phyloP scores from a whole-genome alignment of 2,888 invertebrate genomes.

The Diaprepes abbreviatus region DNA sequence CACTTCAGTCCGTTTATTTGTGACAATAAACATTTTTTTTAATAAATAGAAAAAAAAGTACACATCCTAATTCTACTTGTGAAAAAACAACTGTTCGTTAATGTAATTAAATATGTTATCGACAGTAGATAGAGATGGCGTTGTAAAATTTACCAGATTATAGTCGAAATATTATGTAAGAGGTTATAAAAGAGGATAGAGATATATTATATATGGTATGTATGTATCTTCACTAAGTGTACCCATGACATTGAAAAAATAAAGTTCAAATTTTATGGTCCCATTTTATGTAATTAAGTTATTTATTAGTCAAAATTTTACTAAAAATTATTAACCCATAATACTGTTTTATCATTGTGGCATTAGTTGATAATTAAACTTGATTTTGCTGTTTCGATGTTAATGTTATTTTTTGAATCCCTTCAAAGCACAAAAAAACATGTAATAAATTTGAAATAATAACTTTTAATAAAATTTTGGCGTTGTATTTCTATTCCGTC shows the following conservation, averaged over 20 bases:
- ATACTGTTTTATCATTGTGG: too few relatives aligned
- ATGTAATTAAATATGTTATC: slow-evolving; percentile 31
- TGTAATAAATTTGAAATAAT: too few relatives aligned
- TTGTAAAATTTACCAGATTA: slow-evolving; percentile 15
- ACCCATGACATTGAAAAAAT: slow-evolving; percentile 38
- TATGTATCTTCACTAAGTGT: slow-evolving; percentile 22
- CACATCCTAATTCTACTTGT: slow-evolving; percentile 1
- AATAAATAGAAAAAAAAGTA: not conserved
- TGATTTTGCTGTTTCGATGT: too few relatives aligned
- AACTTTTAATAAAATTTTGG: slow-evolving; percentile 30
- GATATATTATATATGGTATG: slow-evolving; percentile 15
- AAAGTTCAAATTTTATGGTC: slow-evolving; percentile 40
- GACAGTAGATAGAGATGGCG: slow-evolving; percentile 36
- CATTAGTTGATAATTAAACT: too few relatives aligned
- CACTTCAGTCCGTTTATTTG: slow-evolving; percentile 51
- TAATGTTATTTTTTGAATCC: too few relatives aligned
- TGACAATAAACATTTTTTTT: slow-evolving; percentile 56
- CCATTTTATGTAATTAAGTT: slow-evolving; percentile 22
- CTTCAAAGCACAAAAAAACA: too few relatives aligned
- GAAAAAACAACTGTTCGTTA: slow-evolving; percentile 4
- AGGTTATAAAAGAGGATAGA: slow-evolving; percentile 11
- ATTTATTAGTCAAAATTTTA: slow-evolving; percentile 14
- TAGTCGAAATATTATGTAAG: slow-evolving; percentile 4
- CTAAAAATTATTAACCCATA: slow-evolving; percentile 31
- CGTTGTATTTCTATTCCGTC: slow-evolving; percentile 15